These are phyloP conservation scores for Anthopleura sola DNA, from an alignment of 64 coral and sea anemone genomes.

Conservation along the genomic window DNA sequence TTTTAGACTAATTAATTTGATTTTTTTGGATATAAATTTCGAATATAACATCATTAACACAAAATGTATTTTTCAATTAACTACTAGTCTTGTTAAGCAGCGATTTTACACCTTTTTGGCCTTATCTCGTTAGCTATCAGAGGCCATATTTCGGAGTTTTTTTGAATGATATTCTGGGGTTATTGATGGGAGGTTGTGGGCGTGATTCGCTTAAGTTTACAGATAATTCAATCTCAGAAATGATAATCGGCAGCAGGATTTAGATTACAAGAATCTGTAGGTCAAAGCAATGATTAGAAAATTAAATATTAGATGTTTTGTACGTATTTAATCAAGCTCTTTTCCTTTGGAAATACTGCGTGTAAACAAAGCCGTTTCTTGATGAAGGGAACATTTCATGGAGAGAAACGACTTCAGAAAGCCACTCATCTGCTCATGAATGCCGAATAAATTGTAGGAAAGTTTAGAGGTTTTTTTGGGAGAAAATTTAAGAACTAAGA, in stretches of 20 bases:
- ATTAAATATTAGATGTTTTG: neutral
- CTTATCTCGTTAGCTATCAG: neutral
- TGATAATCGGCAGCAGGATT: neutral
- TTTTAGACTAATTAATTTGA: conserved; percentile 12
- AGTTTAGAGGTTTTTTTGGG: neutral
- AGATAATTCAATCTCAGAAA: conserved; percentile 19
- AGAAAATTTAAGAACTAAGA: neutral
- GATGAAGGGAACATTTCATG: neutral
- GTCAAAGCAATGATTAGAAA: conserved; percentile 14
- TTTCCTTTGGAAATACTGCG: neutral
- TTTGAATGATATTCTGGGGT: neutral
- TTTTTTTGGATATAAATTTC: neutral
- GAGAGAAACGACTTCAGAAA: neutral
- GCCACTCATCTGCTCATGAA: neutral
- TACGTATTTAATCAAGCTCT: neutral
- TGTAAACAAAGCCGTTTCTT: neutral
- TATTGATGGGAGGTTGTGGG: conserved; percentile 7
- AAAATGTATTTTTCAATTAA: conserved; percentile 7
- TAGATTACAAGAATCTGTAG: conserved; percentile 5
- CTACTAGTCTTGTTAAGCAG: conserved; percentile 1
- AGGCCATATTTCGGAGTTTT: neutral
- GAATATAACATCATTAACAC: neutral
- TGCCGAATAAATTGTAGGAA: neutral
- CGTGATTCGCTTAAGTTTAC: conserved; percentile 3
- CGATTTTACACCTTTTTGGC: neutral